phyloP scores from a whole-genome alignment of 2,113 vertebrate genomes.

The Abramis brama region DNA sequence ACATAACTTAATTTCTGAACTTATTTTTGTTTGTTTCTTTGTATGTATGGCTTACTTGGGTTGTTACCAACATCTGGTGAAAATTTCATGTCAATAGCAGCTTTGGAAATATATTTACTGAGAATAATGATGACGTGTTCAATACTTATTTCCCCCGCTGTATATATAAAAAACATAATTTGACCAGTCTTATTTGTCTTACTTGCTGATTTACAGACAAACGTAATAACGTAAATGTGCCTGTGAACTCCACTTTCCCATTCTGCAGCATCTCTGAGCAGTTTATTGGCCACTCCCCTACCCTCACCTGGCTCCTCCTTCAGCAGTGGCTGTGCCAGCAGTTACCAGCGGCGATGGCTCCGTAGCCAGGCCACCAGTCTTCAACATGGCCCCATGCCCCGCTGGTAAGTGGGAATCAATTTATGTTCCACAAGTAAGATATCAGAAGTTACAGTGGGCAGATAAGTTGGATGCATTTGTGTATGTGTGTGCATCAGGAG shows the following conservation, averaged over 20 bases:
- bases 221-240: not conserved
- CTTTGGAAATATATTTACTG: no score
- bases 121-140: no score
- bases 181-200: no score
- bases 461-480: not conserved
- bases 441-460: not conserved
- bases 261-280: slow-evolving; percentile 83
- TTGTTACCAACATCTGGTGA: no score
- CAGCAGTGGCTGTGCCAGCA: slow-evolving; percentile 78
- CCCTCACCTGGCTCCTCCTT: slow-evolving; percentile 83
- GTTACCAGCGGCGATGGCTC: slow-evolving; percentile 86
- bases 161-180: no score
- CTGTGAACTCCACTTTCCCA: slow-evolving; percentile 1
- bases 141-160: no score
- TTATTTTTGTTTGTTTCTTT: no score
- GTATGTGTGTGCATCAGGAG: slow-evolving; percentile 70
- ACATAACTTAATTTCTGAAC: no score
- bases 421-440: not conserved
- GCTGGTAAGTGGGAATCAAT: slow-evolving; percentile 35
- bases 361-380: slow-evolving; percentile 88
- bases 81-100: no score
- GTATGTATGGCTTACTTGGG: no score
- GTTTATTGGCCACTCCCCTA: slow-evolving; percentile 84
- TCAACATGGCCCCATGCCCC: slow-evolving; percentile 53
- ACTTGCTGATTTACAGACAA: no score